Evolutionary conservation across 1,140 invertebrate genomes (phyloP).

Genomic region (Elymnias hypermnestra): DNA sequence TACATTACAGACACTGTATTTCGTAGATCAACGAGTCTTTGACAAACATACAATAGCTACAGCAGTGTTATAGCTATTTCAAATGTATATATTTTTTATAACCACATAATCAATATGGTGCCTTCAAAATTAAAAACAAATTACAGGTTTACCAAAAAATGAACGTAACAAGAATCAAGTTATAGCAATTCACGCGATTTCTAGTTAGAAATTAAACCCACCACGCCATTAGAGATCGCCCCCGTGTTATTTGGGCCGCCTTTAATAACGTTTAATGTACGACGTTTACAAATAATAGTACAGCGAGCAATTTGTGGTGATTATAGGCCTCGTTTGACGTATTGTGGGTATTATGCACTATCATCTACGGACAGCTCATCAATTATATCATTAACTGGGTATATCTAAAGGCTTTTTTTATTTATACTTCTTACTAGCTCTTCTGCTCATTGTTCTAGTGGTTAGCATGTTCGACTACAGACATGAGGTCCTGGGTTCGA

Average conservation of each 20-base stretch:
- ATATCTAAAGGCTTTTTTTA: not conserved
- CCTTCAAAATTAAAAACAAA: not conserved
- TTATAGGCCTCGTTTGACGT: not conserved
- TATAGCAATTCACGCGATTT: constrained; percentile 30
- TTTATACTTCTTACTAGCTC: no score
- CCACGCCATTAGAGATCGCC: constrained; percentile 26
- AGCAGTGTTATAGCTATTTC: no score
- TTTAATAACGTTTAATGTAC: constrained; percentile 50
- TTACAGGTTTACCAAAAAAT: no score
- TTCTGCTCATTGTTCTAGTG: no score
- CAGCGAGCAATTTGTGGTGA: constrained; percentile 1
- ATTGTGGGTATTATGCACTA: not conserved
- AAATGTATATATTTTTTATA: no score
- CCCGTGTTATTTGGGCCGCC: constrained; percentile 39
- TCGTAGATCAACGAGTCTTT: no score
- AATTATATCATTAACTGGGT: constrained; percentile 1
- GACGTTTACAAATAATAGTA: constrained; percentile 46
- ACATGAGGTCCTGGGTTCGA: no score
- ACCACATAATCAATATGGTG: no score
- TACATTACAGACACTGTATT: no score
- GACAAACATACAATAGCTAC: no score
- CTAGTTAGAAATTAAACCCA: constrained; percentile 36
- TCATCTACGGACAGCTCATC: not conserved
- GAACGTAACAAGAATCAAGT: constrained; percentile 33
- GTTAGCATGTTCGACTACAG: no score